Evolutionary conservation across 2,888 invertebrate genomes (phyloP), one percentile per base, ranked within the genome.

Genomic region (Epistrophella euchroma): DNA sequence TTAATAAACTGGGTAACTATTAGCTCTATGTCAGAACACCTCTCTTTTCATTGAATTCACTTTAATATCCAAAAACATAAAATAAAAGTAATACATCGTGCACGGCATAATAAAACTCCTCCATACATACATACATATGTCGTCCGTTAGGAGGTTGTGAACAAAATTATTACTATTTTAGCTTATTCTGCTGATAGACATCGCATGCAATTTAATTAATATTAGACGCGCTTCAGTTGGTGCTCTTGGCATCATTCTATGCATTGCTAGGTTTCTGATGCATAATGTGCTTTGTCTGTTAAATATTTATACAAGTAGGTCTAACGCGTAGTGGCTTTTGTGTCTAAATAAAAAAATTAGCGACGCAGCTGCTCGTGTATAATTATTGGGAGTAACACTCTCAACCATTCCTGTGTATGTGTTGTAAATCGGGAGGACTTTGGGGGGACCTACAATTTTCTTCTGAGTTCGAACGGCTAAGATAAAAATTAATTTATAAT

Each of bases 181-280:
- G 80, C 66, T 80, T 80, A 81, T 80, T 81, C 76, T 77, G 37
- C 76, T 64, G 43, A 64, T 43, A 62, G 55, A 73, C 56, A 66
- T 50, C 37, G 50, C 37, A 86, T 77, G 85, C 81, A 86, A 86
- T 86, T 86, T 77, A 86, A 86, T 86, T 86, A 81, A 73, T 77
- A 81, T 81, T 77, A 77, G 70, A 81, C 62, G 62, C 56, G 70
- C 72, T 81, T 45, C 68, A 73, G 37, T 47, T 52, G 68, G 45
- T 68, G 71, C 43, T 56, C 68, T 68, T 56, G 60, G 58, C n/a
- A 56, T 78, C 10, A 35, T 50, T 58, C 28, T 56, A 64, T 56
- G 35, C 47, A 35, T 68, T 55, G 55, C 17, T 13, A 32, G 13
- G 4, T 13, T 19, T 6, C 6, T 58, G 19, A 19, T 52, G 40